A percentile compares a stretch with the other conserved stretches of the same genome.
Conservation (phyloP, 1,140 invertebrate species). For the Varroa destructor region DNA sequence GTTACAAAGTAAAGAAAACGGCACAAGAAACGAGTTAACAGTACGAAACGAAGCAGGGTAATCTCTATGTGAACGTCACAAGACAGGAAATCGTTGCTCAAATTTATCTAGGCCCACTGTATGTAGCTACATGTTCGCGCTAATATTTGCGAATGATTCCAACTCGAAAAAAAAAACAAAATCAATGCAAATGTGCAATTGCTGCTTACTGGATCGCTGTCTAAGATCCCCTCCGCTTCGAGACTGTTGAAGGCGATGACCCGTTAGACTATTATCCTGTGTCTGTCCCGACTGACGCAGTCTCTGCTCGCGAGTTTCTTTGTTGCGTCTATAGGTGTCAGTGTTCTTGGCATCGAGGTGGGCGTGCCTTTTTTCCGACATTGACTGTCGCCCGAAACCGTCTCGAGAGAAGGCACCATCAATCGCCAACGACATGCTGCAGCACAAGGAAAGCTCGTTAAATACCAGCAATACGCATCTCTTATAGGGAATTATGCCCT, state of each 20-base stretch:
- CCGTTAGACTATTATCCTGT: neutral
- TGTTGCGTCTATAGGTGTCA: slow-evolving; percentile 84
- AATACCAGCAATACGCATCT: too few species aligned
- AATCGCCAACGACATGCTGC: slow-evolving; percentile 23
- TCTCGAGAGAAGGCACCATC: slow-evolving; percentile 50
- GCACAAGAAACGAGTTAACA: too few species aligned
- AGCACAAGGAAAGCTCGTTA: neutral
- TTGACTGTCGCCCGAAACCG: slow-evolving; percentile 82
- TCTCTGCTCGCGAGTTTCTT: slow-evolving; percentile 48
- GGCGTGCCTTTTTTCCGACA: slow-evolving; percentile 91
- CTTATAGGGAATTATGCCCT: too few species aligned
- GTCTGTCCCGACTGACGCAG: neutral
- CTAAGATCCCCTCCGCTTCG: slow-evolving; percentile 12
- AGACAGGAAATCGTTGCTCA: too few species aligned
- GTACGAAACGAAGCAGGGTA: too few species aligned
- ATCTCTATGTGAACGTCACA: too few species aligned
- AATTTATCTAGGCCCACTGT: too few species aligned
- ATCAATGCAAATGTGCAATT: too few species aligned
- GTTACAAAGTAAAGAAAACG: too few species aligned
- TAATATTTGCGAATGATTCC: too few species aligned
- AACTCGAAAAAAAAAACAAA: too few species aligned
- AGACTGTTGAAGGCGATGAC: slow-evolving; percentile 4
- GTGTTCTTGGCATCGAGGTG: slow-evolving; percentile 83
- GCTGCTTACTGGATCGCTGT: slow-evolving; percentile 19
- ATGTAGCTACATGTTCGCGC: too few species aligned